Percentiles rank a stretch among this genome's conserved stretches.
Evolutionary conservation across 92 coral and sea anemone genomes (phyloP).

Genomic region (Bergia puertoricense): DNA sequence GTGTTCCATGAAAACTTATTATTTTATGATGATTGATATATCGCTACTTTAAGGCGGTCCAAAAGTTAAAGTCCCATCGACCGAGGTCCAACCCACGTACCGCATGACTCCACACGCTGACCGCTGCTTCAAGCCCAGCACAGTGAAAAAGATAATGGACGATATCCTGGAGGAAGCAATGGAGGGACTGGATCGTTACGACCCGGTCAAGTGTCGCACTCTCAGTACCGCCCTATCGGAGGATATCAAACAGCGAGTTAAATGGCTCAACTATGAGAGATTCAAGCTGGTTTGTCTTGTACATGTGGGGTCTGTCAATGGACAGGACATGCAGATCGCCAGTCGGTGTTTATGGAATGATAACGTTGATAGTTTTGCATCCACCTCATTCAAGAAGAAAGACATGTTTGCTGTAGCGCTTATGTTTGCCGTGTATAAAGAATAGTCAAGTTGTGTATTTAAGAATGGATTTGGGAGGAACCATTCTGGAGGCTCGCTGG

Average conservation of each 20-base stretch:
- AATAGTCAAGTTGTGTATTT: constrained; percentile 34
- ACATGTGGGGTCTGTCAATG: constrained; percentile 89
- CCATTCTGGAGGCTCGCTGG: no score
- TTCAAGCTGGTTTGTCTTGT: constrained; percentile 90
- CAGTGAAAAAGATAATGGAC: constrained; percentile 82
- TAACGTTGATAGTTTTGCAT: constrained; percentile 80
- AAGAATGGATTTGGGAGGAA: background rate
- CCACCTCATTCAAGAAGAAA: constrained; percentile 76
- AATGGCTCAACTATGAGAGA: constrained; percentile 89
- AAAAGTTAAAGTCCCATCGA: background rate
- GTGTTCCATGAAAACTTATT: background rate
- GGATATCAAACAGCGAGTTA: constrained; percentile 94
- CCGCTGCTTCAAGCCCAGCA: constrained; percentile 76
- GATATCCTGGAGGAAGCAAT: constrained; percentile 81
- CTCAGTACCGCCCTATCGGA: constrained; percentile 82
- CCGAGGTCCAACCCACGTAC: constrained; percentile 71
- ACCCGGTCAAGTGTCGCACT: constrained; percentile 81
- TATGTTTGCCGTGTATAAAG: constrained; percentile 91
- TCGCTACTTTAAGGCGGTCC: constrained; percentile 18
- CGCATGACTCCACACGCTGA: constrained; percentile 78
- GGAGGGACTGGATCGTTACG: constrained; percentile 76
- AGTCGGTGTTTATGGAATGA: constrained; percentile 97
- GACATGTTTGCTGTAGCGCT: constrained; percentile 91
- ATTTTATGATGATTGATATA: background rate
- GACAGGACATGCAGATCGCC: constrained; percentile 87